Percentiles rank a stretch among this genome's conserved stretches.
phyloP scores from a whole-genome alignment of 2,797 vertebrate species.

The Esox masquinongy region DNA sequence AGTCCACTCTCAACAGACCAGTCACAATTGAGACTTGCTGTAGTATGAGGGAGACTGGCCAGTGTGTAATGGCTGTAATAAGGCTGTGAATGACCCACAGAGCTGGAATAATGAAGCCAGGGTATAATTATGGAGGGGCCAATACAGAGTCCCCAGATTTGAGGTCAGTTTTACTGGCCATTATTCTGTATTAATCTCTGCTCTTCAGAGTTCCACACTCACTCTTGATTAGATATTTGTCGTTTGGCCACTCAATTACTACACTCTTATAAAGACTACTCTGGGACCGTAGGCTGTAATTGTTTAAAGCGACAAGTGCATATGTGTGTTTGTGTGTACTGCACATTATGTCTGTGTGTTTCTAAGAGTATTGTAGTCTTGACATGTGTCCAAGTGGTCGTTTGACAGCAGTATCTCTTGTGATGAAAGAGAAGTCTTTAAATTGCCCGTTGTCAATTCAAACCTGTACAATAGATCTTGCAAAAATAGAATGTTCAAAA shows the following conservation, averaged over 20 bases:
- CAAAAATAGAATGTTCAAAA: slow-evolving; percentile 1
- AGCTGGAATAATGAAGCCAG: slow-evolving; percentile 56
- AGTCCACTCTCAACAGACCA: not conserved
- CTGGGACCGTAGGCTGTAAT: slow-evolving; percentile 19
- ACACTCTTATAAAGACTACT: slow-evolving; percentile 46
- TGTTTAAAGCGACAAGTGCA: slow-evolving; percentile 6
- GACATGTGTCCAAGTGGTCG: not conserved
- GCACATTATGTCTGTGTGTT: slow-evolving; percentile 2
- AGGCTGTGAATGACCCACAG: slow-evolving; percentile 56
- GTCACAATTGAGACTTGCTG: slow-evolving; percentile 4
- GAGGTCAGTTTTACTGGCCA: slow-evolving; percentile 51
- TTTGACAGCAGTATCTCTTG: not conserved
- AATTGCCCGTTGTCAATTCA: not conserved
- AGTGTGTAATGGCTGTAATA: slow-evolving; percentile 38
- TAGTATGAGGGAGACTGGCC: slow-evolving; percentile 27
- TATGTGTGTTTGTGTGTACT: slow-evolving; percentile 16
- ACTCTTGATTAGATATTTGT: slow-evolving; percentile 68
- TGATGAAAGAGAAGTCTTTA: not conserved
- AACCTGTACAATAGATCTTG: not conserved
- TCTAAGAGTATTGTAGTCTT: not conserved
- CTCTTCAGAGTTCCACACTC: slow-evolving; percentile 32
- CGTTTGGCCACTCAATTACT: slow-evolving; percentile 58
- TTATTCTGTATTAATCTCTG: slow-evolving; percentile 65
- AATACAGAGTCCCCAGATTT: slow-evolving; percentile 48
- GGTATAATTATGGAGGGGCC: slow-evolving; percentile 66